Evolutionary conservation across 2,797 vertebrate species (phyloP).

Genomic region (Acanthiza pusilla): DNA sequence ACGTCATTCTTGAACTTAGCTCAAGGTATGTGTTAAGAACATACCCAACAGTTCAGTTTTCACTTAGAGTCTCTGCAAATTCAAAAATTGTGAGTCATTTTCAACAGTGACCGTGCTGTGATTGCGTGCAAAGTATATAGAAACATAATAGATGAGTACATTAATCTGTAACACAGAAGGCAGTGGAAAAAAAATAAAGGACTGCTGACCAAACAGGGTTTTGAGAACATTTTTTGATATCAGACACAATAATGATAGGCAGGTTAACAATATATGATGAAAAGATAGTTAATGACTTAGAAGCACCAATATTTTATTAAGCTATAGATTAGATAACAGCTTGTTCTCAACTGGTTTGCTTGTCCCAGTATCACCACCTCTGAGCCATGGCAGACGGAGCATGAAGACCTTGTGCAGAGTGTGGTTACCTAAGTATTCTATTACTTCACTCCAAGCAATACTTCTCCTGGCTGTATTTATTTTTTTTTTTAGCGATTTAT

Average conservation of each 20-base stretch:
- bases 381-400: not conserved
- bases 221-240: not conserved
- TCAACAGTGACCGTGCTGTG: not conserved
- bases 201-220: not conserved
- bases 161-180: not conserved
- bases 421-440: not conserved
- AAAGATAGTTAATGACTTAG: not conserved
- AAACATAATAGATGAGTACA: not conserved
- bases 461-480: too few relatives aligned
- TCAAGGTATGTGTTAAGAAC: not conserved
- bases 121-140: not conserved
- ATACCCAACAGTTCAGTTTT: not conserved
- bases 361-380: not conserved
- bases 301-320: conserved; percentile 31
- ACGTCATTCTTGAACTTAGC: not conserved
- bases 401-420: not conserved
- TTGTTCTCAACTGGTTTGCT: not conserved
- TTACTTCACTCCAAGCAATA: not conserved
- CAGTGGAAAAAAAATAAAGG: not conserved
- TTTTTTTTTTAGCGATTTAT: not conserved
- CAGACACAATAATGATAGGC: not conserved
- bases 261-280: not conserved
- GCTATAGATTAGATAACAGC: conserved; percentile 10
- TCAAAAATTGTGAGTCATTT: not conserved
- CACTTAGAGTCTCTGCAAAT: not conserved